Base-by-base conservation (phyloP, 2,888 invertebrate genomes). In the Baccha elongata region DNA sequence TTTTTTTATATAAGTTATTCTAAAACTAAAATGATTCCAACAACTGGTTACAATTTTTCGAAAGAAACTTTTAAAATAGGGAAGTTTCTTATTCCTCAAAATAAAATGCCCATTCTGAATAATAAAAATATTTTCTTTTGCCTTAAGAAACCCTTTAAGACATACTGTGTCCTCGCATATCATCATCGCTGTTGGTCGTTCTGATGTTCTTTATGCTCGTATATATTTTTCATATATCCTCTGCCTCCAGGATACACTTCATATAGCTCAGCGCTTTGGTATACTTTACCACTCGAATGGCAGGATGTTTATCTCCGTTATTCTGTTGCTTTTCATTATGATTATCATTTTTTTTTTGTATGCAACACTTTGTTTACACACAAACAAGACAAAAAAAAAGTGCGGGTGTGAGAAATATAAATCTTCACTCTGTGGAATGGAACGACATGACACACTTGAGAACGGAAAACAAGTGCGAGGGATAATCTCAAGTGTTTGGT, bases 221-320 rank as follows among this genome's bases (percentile, higher is more conserved):
- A 23, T 26, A 23, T 42, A 7, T 32, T 32, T 8, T 32, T 8
- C 8, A 32, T n/a, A 40, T 15, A 58, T 58, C 40, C 37, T 42
- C 53, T 32, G 19, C 50, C 35, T 26, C 44, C 40, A 69, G 69
- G 80, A 76, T 78, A 52, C 55, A 75, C 69, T 80, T 48, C 55
- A 58, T 65, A 52, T 52, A 80, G 21, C 75, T 71, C 64, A 64
- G 69, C 65, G 69, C 80, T 76, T 67, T 23, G 48, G 65, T 55
- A n/a, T n/a, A 68, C 60, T 60, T 64, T 40, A 71, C 17, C 48
- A 64, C 72, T 79, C 52, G 52, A 60, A 46, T 46, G 65, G 7
- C 81, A 81, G 81, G 81, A 81, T 76, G 71, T 71, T 76, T 71
- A 76, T 81, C 76, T 67, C 65, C 46, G 71, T 71, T 52, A 42